Evolutionary conservation across 2,797 vertebrate species (phyloP).

Genomic region (Melanotaenia nigrans): DNA sequence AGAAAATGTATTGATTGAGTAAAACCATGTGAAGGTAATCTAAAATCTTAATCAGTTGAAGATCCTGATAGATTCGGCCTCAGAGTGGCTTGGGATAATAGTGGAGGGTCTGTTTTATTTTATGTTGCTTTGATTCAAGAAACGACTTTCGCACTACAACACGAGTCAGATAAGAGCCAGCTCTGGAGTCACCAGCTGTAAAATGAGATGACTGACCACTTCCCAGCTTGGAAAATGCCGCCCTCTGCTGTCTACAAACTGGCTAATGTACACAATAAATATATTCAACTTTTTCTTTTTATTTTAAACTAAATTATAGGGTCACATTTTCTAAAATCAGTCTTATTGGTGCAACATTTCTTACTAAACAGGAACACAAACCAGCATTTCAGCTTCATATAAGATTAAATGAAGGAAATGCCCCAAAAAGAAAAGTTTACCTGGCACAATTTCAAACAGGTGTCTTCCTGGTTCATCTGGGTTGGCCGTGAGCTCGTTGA

Average conservation of each 20-base stretch:
- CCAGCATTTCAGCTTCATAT: no score
- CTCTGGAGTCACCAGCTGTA: background rate
- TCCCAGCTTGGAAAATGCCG: slow-evolving; percentile 4
- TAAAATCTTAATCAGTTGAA: background rate
- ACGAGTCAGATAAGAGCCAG: slow-evolving; percentile 3
- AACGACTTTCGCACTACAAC: slow-evolving; percentile 12
- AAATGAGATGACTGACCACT: background rate
- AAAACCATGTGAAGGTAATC: slow-evolving; percentile 12
- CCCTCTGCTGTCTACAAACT: slow-evolving; percentile 60
- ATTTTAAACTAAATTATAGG: background rate
- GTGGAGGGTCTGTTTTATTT: slow-evolving; percentile 35
- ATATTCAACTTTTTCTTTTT: background rate
- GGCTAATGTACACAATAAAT: slow-evolving; percentile 13
- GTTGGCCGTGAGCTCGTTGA: slow-evolving; percentile 89
- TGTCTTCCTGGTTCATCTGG: slow-evolving; percentile 91
- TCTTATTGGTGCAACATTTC: background rate
- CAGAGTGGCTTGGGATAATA: slow-evolving; percentile 19
- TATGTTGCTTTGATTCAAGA: background rate
- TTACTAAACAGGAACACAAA: background rate
- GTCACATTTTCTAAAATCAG: background rate
- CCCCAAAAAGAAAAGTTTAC: slow-evolving; percentile 71
- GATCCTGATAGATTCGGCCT: slow-evolving; percentile 15
- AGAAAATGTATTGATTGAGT: slow-evolving; percentile 13
- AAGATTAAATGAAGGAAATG: no score
- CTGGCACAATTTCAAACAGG: slow-evolving; percentile 92